Conservation (phyloP, 2,888 invertebrate species). For the Caprella mutica region DNA sequence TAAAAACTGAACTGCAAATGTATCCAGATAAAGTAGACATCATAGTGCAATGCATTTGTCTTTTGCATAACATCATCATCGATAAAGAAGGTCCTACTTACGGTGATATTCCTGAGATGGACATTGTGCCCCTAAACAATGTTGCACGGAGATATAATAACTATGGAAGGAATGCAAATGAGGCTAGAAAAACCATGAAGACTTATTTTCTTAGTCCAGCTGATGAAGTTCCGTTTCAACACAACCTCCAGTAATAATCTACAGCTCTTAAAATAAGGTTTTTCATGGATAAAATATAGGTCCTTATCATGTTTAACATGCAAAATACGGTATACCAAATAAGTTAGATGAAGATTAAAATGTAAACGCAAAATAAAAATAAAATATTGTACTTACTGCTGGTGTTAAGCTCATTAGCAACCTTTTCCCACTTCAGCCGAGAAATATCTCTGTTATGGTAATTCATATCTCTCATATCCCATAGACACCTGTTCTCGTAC, state of each 20-base stretch:
- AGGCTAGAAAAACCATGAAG: too few relatives aligned
- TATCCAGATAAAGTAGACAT: not conserved
- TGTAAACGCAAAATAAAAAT: too few relatives aligned
- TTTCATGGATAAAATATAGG: too few relatives aligned
- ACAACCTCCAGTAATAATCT: slow-evolving; percentile 7
- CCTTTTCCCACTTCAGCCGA: too few relatives aligned
- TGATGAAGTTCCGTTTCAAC: slow-evolving; percentile 4
- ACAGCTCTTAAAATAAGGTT: slow-evolving; percentile 4
- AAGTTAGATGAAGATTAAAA: too few relatives aligned
- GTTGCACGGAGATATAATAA: slow-evolving; percentile 7
- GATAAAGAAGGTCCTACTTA: slow-evolving; percentile 3
- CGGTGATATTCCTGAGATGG: slow-evolving; percentile 8
- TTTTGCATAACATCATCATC: slow-evolving; percentile 7
- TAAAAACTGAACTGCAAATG: slow-evolving; percentile 9
- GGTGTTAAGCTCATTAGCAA: too few relatives aligned
- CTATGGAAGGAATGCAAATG: too few relatives aligned
- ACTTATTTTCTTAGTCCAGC: slow-evolving; percentile 9
- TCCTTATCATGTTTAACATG: too few relatives aligned
- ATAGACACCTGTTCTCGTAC: slow-evolving; percentile 7
- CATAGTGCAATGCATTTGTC: slow-evolving; percentile 2
- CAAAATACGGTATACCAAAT: too few relatives aligned
- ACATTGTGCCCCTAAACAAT: slow-evolving; percentile 4
- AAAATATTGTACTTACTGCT: too few relatives aligned
- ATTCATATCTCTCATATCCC: not conserved
- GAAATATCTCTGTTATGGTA: not conserved